These are phyloP conservation scores for Apodemia mormo DNA, from an alignment of 2,888 invertebrate genomes.

Conservation along the genomic window DNA sequence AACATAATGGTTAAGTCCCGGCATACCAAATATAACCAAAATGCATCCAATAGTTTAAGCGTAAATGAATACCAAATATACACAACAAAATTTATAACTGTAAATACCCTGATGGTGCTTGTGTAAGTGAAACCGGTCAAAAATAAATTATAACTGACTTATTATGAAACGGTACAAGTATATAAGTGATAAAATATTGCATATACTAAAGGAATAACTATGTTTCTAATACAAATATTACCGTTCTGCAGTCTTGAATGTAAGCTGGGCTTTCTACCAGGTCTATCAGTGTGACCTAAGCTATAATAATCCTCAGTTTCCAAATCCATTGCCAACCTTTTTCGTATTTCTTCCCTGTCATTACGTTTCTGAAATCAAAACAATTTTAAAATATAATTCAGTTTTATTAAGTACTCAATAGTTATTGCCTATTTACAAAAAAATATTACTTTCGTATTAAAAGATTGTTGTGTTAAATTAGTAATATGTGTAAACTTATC, in stretches of 20 bases:
- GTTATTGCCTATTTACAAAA: background rate
- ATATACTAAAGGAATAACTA: background rate
- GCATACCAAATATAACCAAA: no score
- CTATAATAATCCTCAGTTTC: constrained; percentile 88
- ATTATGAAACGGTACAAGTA: background rate
- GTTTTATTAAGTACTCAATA: background rate
- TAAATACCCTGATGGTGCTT: no score
- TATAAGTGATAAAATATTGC: background rate
- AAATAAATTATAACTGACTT: no score
- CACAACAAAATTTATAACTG: no score
- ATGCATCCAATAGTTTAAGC: no score
- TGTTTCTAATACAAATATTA: constrained; percentile 46
- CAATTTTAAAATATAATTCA: background rate
- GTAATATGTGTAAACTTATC: constrained; percentile 75
- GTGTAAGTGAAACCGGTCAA: no score
- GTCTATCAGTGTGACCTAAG: constrained; percentile 83
- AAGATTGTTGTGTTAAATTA: constrained; percentile 51
- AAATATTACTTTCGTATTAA: constrained; percentile 54
- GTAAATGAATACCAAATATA: no score
- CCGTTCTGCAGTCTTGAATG: constrained; percentile 94
- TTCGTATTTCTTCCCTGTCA: constrained; percentile 95
- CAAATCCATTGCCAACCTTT: constrained; percentile 92
- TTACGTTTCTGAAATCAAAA: constrained; percentile 88
- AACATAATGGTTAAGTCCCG: no score
- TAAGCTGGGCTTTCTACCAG: constrained; percentile 91